Base-by-base conservation (phyloP, 1,140 invertebrate genomes). In the Paraescarpia echinospica region DNA sequence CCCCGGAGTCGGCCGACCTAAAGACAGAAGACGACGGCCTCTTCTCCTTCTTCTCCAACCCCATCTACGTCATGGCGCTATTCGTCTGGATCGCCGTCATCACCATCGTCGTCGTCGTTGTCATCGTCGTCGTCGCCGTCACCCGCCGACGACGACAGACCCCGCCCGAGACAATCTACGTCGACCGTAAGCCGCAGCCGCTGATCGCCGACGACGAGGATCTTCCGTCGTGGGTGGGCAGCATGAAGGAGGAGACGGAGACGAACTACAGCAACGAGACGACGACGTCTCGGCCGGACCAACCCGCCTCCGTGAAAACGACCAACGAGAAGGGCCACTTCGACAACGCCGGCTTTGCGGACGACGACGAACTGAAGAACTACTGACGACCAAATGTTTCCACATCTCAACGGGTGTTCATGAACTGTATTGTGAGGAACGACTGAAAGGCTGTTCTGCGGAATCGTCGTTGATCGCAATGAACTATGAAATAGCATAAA, bases 201-300 rank as follows among this genome's bases (percentile, higher is more conserved):
- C 51, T 34, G 34, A n/a, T 34, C 92, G 33, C 48, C 88, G 34
- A 92, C 51, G 33, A 34, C 92, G 88, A 88, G 27, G 92, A 34
- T 1, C 51, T 14, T 12, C 33, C 48, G 92, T 77, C 59, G 27
- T 77, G 59, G 59, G 59, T 77, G 59, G 34, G 48, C 59, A 89
- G 34, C 41, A 88, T 92, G 92, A 59, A 41, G 59, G 92, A 88
- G 51, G 92, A 92, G 77, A 88, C 51, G 1, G 92, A 92, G 92
- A 89, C 33, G 33, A 48, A 92, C 48, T 89, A 35, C 59, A 34
- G n/a, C 51, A 59, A 88, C 51, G 59, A 92, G 48, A 92, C 92
- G 34, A 92, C 59, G 59, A 77, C 59, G 59, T 1, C 59, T 77
- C 59, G 59, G 59, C 59, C 59, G 18, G 59, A 77, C 59, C 59